These are phyloP conservation scores for Dendrocincla fuliginosa DNA, from an alignment of 2,797 vertebrate species.

Conservation along the genomic window DNA sequence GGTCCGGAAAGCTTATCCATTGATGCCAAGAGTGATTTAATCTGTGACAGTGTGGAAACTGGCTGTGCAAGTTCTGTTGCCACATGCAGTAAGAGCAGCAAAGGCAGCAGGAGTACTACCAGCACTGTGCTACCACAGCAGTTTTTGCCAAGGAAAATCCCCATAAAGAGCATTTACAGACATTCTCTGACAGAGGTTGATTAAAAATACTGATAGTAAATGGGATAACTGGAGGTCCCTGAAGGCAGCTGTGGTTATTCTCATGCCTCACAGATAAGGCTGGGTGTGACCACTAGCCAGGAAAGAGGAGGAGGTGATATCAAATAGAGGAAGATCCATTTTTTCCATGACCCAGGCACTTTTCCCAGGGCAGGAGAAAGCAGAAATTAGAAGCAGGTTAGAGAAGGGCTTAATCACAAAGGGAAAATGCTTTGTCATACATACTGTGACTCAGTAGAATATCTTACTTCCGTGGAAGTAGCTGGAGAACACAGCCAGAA, in stretches of 20 bases:
- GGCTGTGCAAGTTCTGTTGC: not conserved
- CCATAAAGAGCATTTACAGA: not conserved
- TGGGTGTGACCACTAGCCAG: not conserved
- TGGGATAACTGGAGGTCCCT: not conserved
- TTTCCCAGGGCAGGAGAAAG: not conserved
- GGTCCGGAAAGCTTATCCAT: not conserved
- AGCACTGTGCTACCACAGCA: not conserved
- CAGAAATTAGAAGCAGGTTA: not conserved
- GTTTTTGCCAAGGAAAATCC: not conserved
- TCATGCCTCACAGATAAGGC: not conserved
- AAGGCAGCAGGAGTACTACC: not conserved
- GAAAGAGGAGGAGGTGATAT: not conserved
- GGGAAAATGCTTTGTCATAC: not conserved
- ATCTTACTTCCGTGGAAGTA: not conserved
- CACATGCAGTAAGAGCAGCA: not conserved
- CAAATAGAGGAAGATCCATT: not conserved
- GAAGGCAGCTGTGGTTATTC: not conserved
- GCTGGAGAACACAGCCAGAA: not conserved
- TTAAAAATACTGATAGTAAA: not conserved
- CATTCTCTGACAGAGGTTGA: not conserved
- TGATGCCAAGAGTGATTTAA: constrained; percentile 28
- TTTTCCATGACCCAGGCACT: not conserved
- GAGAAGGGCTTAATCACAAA: not conserved
- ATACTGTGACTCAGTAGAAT: constrained; percentile 52
- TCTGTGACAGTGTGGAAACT: not conserved